Evolutionary conservation across 2,888 invertebrate genomes (phyloP).

Genomic region (Acronicta psi): DNA sequence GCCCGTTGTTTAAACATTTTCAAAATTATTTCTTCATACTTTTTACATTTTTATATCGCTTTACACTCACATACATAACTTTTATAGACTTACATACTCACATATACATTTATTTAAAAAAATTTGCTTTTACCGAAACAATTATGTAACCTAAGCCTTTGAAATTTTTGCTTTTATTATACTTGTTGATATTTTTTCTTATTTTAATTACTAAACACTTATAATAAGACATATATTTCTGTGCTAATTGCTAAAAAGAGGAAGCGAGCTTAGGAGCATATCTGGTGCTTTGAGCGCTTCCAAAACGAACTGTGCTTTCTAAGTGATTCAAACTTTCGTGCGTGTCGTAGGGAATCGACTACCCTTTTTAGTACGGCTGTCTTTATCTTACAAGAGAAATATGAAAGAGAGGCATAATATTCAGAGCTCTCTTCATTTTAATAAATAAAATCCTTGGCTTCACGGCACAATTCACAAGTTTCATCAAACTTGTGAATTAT

Average conservation of each 20-base stretch:
- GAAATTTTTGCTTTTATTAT: conserved; percentile 9
- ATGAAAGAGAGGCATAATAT: too few species aligned
- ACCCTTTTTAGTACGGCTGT: too few species aligned
- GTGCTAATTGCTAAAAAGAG: background rate
- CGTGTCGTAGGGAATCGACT: too few species aligned
- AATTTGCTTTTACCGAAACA: conserved; percentile 29
- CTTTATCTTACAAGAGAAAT: too few species aligned
- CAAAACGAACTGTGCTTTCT: too few species aligned
- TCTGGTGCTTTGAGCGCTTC: too few species aligned
- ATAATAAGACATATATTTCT: background rate
- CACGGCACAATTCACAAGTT: too few species aligned
- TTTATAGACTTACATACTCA: conserved; percentile 29
- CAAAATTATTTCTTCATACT: conserved; percentile 43
- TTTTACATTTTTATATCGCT: conserved; percentile 45
- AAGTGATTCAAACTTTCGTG: too few species aligned
- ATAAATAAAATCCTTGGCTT: too few species aligned
- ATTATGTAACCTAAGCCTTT: conserved; percentile 13
- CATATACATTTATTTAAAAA: conserved; percentile 17
- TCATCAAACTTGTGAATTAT: background rate
- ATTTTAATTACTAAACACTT: background rate
- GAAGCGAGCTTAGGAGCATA: too few species aligned
- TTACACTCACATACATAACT: conserved; percentile 33
- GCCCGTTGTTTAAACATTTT: conserved; percentile 51
- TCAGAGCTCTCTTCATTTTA: too few species aligned
- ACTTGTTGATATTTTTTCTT: too few species aligned